A percentile compares a stretch with the other conserved stretches of the same genome.
Evolutionary conservation across 2,113 vertebrate species (phyloP).

Genomic region (Candoia aspera): DNA sequence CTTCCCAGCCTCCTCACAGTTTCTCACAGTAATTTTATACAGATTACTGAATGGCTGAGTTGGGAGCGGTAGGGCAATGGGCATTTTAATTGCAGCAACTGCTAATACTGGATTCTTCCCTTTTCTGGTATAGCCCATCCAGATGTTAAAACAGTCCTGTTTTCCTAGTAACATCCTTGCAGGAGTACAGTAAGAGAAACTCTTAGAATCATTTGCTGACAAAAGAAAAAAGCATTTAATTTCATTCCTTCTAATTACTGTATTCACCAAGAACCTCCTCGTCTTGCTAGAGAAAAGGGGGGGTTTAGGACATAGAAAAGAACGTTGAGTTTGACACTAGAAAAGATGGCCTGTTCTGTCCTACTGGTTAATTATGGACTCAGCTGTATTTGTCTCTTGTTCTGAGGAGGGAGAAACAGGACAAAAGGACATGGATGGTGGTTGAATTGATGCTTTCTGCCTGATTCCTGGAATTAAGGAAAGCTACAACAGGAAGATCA

Average conservation of each 20-base stretch:
- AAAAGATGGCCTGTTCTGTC: not conserved
- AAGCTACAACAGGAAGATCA: not conserved
- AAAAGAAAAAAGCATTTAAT: not conserved
- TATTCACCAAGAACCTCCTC: not conserved
- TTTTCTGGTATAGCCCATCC: not conserved
- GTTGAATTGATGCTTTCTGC: not conserved
- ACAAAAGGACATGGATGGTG: not conserved
- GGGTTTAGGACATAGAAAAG: not conserved
- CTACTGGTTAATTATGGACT: not conserved
- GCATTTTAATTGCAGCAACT: not conserved
- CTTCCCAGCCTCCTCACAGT: not conserved
- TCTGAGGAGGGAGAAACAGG: not conserved
- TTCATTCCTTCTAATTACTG: not conserved
- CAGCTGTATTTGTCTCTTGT: not conserved
- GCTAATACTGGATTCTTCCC: not conserved
- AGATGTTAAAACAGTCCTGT: not conserved
- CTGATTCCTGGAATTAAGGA: not conserved
- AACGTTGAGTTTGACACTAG: not conserved
- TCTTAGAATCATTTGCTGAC: not conserved
- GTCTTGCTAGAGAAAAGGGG: not conserved
- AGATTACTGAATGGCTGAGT: not conserved
- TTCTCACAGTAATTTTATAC: not conserved
- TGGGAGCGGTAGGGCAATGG: not conserved
- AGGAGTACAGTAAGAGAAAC: not conserved
- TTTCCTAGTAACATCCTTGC: not conserved